Percentiles rank a stretch among this genome's conserved stretches.
Evolutionary conservation across 2,888 invertebrate species (phyloP).

Genomic region (Aproaerema taeniolella): DNA sequence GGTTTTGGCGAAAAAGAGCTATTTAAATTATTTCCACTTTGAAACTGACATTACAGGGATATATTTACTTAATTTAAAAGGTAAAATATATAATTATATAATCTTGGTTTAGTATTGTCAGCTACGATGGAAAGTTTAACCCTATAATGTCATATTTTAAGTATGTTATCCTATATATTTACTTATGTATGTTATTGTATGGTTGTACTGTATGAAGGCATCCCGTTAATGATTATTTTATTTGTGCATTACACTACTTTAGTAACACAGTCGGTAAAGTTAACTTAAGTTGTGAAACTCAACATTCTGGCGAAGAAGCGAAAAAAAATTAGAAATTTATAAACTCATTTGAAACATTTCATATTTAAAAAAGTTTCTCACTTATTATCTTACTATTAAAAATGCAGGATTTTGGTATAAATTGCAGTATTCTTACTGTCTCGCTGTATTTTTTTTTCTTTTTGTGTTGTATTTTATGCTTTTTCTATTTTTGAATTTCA

Average conservation of each 20-base stretch:
- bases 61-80: neutral
- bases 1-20: too few relatives aligned
- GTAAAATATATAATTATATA: neutral
- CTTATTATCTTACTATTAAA: slow-evolving; percentile 68
- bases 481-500: slow-evolving; percentile 28
- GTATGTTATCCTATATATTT: slow-evolving; percentile 41
- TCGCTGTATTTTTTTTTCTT: slow-evolving; percentile 39
- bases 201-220: slow-evolving; percentile 77
- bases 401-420: slow-evolving; percentile 77
- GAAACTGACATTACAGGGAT: slow-evolving; percentile 28
- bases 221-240: slow-evolving; percentile 64
- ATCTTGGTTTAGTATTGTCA: neutral
- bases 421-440: slow-evolving; percentile 66
- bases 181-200: slow-evolving; percentile 71
- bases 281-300: slow-evolving; percentile 38
- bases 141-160: slow-evolving; percentile 41
- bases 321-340: slow-evolving; percentile 43
- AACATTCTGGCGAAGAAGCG: slow-evolving; percentile 58
- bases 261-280: slow-evolving; percentile 68
- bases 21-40: slow-evolving; percentile 27
- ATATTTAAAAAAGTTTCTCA: slow-evolving; percentile 54
- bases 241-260: slow-evolving; percentile 62
- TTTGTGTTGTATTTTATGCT: slow-evolving; percentile 6
- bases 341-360: too few relatives aligned
- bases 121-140: slow-evolving; percentile 1